Base-by-base conservation (phyloP, 2,797 vertebrate genomes). In the Simalia tracyae region DNA sequence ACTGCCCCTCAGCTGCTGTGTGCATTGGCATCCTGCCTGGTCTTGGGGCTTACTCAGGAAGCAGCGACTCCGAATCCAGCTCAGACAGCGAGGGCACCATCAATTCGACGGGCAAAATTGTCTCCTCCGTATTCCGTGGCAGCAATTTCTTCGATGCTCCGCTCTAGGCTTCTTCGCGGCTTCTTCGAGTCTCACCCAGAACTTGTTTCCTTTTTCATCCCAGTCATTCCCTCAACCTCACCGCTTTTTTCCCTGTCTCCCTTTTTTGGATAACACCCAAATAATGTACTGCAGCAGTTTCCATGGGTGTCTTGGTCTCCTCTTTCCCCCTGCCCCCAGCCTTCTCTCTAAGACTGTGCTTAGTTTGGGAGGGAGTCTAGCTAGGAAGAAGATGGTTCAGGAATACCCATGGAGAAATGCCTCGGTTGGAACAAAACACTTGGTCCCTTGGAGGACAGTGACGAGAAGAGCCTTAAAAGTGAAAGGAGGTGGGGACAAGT, bases 1-100 rank as follows among this genome's bases (percentile, higher is more conserved):
- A 98, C 95, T 98, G 99, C 89, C 99, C 99, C 2, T 98, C 99
- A 0, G 99, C 99, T 0, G 98, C 99, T 0, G 98, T 99, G 95
- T 99, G 99, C 88, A 98, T 99, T 0, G 99, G 99, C 90, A 99
- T 99, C 97, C 98, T 99, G 92, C 99, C 99, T 0, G 99, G 99
- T 92, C 97, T 99, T 31, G 98, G 98, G 0, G 98, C 98, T 89
- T 99, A 99, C 97, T 99, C 99, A 0, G 98, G 99, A 92, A 99
- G 99, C 98, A 99, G 99, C 15, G 99, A 99, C 94, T 99, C 99
- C 0, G 99, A 99, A 96, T 99, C 99, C 97, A 99, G 99, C 98
- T 99, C 98, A 0, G 99, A 99, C 97, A 99, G 99, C 1, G 99
- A 99, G 97, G 98, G 98, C 98, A 99, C 98, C 59, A 98, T 98